These are phyloP conservation scores for Falco concolor DNA, from an alignment of 2,797 vertebrate species.

Conservation along the genomic window DNA sequence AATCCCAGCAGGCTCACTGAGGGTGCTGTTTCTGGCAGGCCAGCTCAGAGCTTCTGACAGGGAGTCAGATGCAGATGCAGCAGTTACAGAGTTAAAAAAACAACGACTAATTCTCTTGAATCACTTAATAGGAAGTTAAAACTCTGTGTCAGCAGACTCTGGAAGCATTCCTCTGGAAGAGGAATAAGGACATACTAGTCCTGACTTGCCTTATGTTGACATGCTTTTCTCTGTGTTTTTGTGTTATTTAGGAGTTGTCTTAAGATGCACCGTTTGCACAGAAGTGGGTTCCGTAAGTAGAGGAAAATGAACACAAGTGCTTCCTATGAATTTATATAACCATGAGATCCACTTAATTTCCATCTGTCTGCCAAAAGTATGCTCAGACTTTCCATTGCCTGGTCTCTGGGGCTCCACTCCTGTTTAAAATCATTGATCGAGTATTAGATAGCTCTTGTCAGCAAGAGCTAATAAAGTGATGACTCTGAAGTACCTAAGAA, in stretches of 20 bases:
- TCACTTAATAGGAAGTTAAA: background rate
- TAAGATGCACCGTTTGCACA: background rate
- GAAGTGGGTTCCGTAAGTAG: background rate
- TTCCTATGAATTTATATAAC: background rate
- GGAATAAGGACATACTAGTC: background rate
- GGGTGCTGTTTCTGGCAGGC: background rate
- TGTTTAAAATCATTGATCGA: background rate
- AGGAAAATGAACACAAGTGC: background rate
- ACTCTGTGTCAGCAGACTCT: background rate
- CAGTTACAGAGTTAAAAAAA: background rate
- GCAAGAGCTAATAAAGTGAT: background rate
- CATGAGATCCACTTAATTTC: background rate
- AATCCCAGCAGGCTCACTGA: background rate
- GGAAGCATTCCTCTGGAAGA: background rate
- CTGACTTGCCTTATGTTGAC: background rate
- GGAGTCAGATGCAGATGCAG: background rate
- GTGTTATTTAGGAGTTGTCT: background rate
- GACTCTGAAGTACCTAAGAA: background rate
- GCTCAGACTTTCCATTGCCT: background rate
- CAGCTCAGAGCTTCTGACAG: background rate
- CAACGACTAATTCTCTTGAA: background rate
- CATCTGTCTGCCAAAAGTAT: background rate
- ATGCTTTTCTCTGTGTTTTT: background rate
- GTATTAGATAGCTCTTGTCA: background rate
- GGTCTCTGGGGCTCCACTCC: background rate